phyloP scores from a whole-genome alignment of 2,113 vertebrate species.

The Mola mola region DNA sequence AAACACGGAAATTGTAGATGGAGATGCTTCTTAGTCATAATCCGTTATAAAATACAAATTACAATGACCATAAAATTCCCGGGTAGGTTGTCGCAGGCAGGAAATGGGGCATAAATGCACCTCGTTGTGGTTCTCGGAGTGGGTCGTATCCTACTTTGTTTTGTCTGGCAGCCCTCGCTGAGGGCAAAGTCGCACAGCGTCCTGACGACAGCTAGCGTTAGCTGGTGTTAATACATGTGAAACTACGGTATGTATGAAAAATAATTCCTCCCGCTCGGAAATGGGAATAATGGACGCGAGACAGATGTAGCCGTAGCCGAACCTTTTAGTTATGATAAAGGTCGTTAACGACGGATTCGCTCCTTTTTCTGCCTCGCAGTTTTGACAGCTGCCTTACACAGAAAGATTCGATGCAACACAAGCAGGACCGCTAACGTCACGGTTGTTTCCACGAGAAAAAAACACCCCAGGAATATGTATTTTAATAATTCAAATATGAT shows the following conservation, averaged over 20 bases:
- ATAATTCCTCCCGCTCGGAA: accelerated
- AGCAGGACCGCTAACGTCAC: constrained; percentile 5
- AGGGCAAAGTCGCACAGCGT: background rate
- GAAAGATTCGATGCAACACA: constrained; percentile 28
- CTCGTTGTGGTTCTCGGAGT: too few species aligned
- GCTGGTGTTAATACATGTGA: constrained; percentile 37
- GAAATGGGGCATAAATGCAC: too few species aligned
- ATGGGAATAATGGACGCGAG: background rate
- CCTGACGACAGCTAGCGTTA: constrained; percentile 37
- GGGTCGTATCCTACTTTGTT: background rate
- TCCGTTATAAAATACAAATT: too few species aligned
- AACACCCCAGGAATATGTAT: background rate
- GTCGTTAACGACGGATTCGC: background rate
- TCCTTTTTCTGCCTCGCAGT: constrained; percentile 26
- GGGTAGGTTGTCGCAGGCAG: too few species aligned
- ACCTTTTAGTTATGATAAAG: background rate
- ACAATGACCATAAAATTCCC: too few species aligned
- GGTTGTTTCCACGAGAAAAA: background rate
- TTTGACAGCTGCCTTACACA: constrained; percentile 53
- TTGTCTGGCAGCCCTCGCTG: constrained; percentile 29
- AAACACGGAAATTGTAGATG: too few species aligned
- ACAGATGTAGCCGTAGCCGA: too few species aligned
- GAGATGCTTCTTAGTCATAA: too few species aligned
- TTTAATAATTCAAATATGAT: background rate
- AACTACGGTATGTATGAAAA: constrained; percentile 50